Base-by-base conservation (phyloP, 2,113 vertebrate species). In the Semnornis frantzii region DNA sequence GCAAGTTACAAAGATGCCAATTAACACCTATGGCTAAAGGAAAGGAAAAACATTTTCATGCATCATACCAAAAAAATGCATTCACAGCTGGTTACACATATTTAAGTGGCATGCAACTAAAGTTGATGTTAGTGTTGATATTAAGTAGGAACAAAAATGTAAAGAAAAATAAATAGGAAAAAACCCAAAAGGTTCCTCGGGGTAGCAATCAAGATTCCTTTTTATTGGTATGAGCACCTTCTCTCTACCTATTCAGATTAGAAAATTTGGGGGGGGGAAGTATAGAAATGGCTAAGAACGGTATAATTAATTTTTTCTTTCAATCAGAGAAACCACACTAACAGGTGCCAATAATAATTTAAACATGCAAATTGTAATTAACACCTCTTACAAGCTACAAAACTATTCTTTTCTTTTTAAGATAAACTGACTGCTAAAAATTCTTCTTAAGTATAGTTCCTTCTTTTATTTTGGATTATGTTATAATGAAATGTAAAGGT, bases 1-100 rank as follows among this genome's bases (percentile, higher is more conserved):
- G 97, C 97, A 97, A 97, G 97, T 98, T 98, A 97, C 96, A 98
- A 97, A 97, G 97, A 98, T 94, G 96, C 98, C 98, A 98, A 98
- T 98, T 98, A 98, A 98, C 98, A 98, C 98, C 93, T 98, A 96
- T 94, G 96, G 93, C 94, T 95, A 75, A 97, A 94, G 52, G 90
- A 97, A 97, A 90, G 76, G 55, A 93, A 59, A 97, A 95, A 60
- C 52, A 87, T 92, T 96, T 97, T 95, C 66, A 89, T 93, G 75
- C 64, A 76, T 42, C 60, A 70, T 85, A 91, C 82, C 88, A 95
- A 97, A 97, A 97, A 97, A 97, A 92, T 93, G 96, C 89, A 97
- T 96, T 96, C 97, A 94, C 97, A 98, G 96, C 97, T 98, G 97
- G 96, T 97, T 97, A 92, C 94, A 95, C 93, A 95, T 97, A 96